Evolutionary conservation across 1,140 invertebrate genomes (phyloP), one percentile per base, ranked within the genome.

Genomic region (Saccostrea cuccullata): DNA sequence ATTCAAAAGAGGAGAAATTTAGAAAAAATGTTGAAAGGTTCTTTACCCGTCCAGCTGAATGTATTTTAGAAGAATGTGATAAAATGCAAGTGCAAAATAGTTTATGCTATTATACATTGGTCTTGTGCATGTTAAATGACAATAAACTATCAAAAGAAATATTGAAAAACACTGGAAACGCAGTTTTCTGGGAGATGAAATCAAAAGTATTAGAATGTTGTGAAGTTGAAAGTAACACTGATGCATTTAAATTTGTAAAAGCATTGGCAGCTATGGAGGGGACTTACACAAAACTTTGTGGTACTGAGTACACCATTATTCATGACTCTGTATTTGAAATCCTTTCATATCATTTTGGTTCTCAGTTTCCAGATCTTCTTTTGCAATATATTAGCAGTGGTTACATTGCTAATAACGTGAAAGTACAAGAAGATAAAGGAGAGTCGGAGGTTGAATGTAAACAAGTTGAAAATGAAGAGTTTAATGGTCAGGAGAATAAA

Each of bases 261-360:
- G 67, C 13, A 11, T 26, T 73, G 26, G 26, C 12, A n/a, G 60
- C 15, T 17, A 64, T 64, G 60, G 60, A 64, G 6, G 60, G 60
- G n/a, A 64, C 60, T 9, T 73, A 73, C 67, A 73, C 23, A 73
- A 23, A 30, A 26, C n/a, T 13, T 2, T 23, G 23, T 30, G 67
- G 67, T 9, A 2, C 12, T 23, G n/a, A 73, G 23, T 73, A 23
- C 13, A 30, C 67, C 26, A 5, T 73, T 30, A 30, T 73, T 8
- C 67, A 73, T 30, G 67, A 73, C 67, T 73, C 67, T 8, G 23
- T 73, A 5, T 26, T 73, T 73, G 67, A 73, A 73, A 73, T 73
- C 12, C 12, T 23, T 73, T 26, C 67, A 1, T 73, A 73, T 30
- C 67, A 73, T 73, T 12, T 11, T 73, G 67, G 67, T 0, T 30